phyloP scores from a whole-genome alignment of 2,797 vertebrate species.

The Pipistrellus kuhlii region DNA sequence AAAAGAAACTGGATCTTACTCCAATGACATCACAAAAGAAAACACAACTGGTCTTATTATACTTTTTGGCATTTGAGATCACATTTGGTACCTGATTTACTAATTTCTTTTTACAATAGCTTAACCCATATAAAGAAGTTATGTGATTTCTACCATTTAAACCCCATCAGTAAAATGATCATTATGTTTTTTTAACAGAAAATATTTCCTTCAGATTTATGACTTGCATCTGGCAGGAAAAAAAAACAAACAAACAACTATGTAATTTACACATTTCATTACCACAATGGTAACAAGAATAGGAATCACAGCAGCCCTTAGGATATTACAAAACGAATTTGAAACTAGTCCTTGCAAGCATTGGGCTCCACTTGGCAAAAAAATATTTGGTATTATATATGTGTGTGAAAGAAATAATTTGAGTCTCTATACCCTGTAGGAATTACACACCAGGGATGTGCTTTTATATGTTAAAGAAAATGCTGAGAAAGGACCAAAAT shows the following conservation, averaged over 20 bases:
- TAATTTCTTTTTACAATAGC: constrained; percentile 71
- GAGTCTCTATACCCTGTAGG: constrained; percentile 44
- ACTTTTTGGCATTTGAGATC: constrained; percentile 66
- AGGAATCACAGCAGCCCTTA: constrained; percentile 47
- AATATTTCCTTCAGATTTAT: constrained; percentile 74
- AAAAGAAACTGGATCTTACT: constrained; percentile 59
- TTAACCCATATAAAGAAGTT: constrained; percentile 66
- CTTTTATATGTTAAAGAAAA: constrained; percentile 70
- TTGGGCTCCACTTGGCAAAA: background rate
- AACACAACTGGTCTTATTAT: constrained; percentile 67
- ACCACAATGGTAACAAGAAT: constrained; percentile 59
- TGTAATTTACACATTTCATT: constrained; percentile 60
- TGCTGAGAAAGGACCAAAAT: constrained; percentile 59
- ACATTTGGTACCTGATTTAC: constrained; percentile 66
- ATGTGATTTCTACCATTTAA: constrained; percentile 67
- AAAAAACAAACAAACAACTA: constrained; percentile 40
- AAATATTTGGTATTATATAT: background rate
- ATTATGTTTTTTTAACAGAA: constrained; percentile 70
- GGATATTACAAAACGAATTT: constrained; percentile 35
- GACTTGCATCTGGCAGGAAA: constrained; percentile 51
- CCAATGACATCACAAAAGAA: constrained; percentile 61
- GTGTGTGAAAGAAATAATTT: constrained; percentile 35
- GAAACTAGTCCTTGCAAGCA: constrained; percentile 22
- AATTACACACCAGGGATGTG: constrained; percentile 45
- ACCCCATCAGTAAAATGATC: constrained; percentile 70